These are phyloP conservation scores for Propithecus perrieri DNA, from an alignment of 2,797 vertebrate genomes.

Conservation along the genomic window DNA sequence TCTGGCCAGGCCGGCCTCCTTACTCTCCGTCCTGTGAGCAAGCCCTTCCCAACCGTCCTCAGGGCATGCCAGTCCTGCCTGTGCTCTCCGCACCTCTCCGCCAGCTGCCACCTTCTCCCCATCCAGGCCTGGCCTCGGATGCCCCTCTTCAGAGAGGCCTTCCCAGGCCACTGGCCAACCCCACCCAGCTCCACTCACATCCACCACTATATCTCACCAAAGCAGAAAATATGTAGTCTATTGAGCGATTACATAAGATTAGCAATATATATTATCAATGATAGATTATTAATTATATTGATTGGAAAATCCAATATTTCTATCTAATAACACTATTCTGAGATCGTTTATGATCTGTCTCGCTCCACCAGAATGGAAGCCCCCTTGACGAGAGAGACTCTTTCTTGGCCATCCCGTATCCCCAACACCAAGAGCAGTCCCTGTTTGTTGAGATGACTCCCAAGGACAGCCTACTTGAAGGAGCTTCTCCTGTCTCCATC, in stretches of 20 bases:
- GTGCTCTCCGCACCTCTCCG: neutral
- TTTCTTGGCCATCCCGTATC: neutral
- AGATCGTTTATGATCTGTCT: neutral
- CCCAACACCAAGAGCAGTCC: neutral
- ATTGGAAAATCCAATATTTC: neutral
- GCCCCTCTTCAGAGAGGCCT: too few relatives aligned
- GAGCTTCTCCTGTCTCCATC: neutral
- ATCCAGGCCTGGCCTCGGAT: too few relatives aligned
- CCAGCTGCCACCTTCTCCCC: neutral
- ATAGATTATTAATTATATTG: neutral
- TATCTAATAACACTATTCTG: neutral
- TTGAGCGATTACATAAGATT: neutral
- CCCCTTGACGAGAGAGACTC: neutral
- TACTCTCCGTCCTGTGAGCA: neutral
- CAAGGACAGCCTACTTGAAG: neutral
- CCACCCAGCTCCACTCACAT: neutral
- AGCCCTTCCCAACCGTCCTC: too few relatives aligned
- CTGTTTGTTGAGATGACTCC: neutral
- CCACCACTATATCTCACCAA: neutral
- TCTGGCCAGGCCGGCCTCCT: neutral
- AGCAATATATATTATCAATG: neutral
- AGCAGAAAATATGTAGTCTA: neutral
- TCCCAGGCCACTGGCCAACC: too few relatives aligned
- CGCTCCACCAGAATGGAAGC: neutral
- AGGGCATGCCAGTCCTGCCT: accelerated